Conservation (phyloP, 2,113 vertebrate genomes). For the Ochotona princeps region DNA sequence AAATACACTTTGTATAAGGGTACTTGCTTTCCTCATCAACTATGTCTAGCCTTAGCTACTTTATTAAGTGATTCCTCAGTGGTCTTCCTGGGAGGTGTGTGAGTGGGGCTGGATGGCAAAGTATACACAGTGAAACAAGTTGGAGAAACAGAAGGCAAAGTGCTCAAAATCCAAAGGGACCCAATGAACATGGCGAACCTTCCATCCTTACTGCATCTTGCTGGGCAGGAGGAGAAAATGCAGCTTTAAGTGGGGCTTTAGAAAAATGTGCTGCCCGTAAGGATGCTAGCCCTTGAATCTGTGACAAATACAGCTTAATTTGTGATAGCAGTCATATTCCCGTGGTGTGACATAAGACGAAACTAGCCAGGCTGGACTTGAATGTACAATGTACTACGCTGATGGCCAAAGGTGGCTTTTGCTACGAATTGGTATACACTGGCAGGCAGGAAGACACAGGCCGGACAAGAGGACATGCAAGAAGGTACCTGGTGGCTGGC, state of each 20-base stretch:
- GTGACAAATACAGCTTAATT: background rate
- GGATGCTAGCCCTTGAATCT: background rate
- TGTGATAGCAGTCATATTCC: background rate
- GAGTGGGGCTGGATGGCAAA: background rate
- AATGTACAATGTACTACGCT: background rate
- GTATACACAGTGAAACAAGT: background rate
- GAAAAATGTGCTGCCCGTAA: background rate
- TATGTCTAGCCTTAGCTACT: background rate
- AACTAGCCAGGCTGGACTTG: background rate
- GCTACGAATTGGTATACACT: background rate
- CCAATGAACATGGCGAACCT: background rate
- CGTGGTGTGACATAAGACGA: background rate
- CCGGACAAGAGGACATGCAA: constrained; percentile 84
- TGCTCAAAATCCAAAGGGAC: background rate
- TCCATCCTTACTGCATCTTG: background rate
- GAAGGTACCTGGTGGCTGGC: constrained; percentile 92
- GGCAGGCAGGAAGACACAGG: constrained; percentile 67
- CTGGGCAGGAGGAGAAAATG: background rate
- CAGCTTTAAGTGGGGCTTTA: background rate
- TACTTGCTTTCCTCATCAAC: background rate
- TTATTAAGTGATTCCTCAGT: background rate
- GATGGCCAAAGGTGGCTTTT: background rate
- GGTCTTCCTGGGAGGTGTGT: background rate
- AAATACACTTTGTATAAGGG: background rate
- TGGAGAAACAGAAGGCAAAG: background rate